These are phyloP conservation scores for Drosophila subquinaria DNA, from an alignment of 2,888 invertebrate species.

Conservation along the genomic window DNA sequence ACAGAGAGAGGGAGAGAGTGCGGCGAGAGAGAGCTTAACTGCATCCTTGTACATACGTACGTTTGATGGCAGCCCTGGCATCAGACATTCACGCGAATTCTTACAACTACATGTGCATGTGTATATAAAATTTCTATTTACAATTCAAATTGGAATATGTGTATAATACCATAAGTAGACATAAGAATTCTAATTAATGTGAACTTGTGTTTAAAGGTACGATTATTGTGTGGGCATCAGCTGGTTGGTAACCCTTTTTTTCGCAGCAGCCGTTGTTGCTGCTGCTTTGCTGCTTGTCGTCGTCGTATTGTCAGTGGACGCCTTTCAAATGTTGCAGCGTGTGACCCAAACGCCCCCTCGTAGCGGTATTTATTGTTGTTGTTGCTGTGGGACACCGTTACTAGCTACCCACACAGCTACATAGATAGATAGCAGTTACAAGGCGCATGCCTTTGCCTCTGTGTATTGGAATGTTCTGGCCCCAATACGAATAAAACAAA, in stretches of 20 bases:
- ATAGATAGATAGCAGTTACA: conserved; percentile 49
- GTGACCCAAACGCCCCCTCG: conserved; percentile 76
- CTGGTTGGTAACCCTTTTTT: conserved; percentile 46
- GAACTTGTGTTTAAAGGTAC: conserved; percentile 2
- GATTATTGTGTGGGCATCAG: conserved; percentile 29
- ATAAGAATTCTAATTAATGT: conserved; percentile 9
- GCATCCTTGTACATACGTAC: conserved; percentile 52
- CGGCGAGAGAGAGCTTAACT: conserved; percentile 13
- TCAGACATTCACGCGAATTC: conserved; percentile 47
- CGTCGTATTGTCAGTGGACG: conserved; percentile 33
- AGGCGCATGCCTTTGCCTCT: conserved; percentile 59
- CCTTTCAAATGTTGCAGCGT: conserved; percentile 67
- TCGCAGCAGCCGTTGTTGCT: conserved; percentile 31
- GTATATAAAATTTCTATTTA: conserved; percentile 32
- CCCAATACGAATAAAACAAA: conserved; percentile 59
- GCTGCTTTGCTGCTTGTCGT: conserved; percentile 7
- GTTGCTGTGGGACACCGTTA: conserved; percentile 53
- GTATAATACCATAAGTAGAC: conserved; percentile 11
- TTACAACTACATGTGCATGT: conserved; percentile 16
- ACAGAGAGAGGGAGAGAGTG: conserved; percentile 9
- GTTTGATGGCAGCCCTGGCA: conserved; percentile 31
- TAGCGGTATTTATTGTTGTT: conserved; percentile 42
- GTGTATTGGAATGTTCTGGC: conserved; percentile 58
- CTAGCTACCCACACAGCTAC: conserved; percentile 42
- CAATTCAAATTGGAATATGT: conserved; percentile 60